Conservation (phyloP, 2,113 vertebrate species). For the Lycocorax pyrrhopterus region DNA sequence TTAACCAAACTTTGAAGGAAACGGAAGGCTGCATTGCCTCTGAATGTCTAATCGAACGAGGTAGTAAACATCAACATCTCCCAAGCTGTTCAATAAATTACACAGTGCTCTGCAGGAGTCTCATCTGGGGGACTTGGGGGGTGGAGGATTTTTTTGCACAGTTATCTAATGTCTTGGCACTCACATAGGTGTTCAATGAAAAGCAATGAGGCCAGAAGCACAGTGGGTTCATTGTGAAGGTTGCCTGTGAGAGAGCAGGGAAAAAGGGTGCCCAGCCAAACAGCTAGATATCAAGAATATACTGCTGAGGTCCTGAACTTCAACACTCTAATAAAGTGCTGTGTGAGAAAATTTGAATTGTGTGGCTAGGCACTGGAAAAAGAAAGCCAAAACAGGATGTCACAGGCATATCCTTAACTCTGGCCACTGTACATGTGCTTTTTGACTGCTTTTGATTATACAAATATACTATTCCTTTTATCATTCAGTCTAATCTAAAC, state of each 20-base stretch:
- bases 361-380: background rate
- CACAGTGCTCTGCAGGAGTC: background rate
- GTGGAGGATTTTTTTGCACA: background rate
- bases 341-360: background rate
- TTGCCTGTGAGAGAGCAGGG: background rate
- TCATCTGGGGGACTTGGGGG: background rate
- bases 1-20: constrained; percentile 37
- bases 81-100: constrained; percentile 3
- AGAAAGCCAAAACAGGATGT: background rate
- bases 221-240: constrained; percentile 43
- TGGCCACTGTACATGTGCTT: background rate
- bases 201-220: constrained; percentile 5
- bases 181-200: background rate
- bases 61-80: constrained; percentile 48
- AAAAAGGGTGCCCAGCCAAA: background rate
- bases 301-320: background rate
- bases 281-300: background rate
- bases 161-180: constrained; percentile 15
- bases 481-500: constrained; percentile 12
- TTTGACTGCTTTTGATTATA: constrained; percentile 1
- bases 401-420: background rate
- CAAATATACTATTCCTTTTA: background rate
- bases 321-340: background rate
- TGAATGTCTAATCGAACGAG: background rate
- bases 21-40: background rate